Percentiles rank a stretch among this genome's conserved stretches.
These are phyloP conservation scores for Drosophila mettleri DNA, from an alignment of 2,888 invertebrate species.

Conservation along the genomic window DNA sequence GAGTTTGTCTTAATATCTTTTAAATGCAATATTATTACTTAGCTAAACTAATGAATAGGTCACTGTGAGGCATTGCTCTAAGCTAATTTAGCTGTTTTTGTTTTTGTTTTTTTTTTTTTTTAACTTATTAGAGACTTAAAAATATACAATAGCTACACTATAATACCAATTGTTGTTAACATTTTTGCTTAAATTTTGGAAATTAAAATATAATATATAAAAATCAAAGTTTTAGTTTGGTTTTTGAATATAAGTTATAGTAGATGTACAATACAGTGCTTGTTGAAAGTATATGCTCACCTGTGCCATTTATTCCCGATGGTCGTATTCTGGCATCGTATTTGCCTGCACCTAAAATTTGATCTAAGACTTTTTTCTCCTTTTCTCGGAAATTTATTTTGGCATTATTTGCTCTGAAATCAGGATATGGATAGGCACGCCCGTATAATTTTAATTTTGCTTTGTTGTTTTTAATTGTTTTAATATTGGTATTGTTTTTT, in stretches of 20 bases:
- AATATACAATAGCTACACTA: constrained; percentile 20
- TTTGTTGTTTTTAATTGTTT: constrained; percentile 18
- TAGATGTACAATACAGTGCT: constrained; percentile 1
- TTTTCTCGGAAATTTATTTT: constrained; percentile 96
- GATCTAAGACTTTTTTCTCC: constrained; percentile 97
- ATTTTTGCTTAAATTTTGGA: not conserved
- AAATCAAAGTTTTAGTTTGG: constrained; percentile 1
- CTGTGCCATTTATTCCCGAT: constrained; percentile 97
- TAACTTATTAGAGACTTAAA: constrained; percentile 52
- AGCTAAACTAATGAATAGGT: constrained; percentile 51
- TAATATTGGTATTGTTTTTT: constrained; percentile 8
- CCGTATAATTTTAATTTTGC: constrained; percentile 79
- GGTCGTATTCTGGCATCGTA: constrained; percentile 97
- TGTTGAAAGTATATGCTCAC: constrained; percentile 86
- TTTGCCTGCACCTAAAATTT: constrained; percentile 94
- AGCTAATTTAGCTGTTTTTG: constrained; percentile 27
- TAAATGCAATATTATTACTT: constrained; percentile 32
- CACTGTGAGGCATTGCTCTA: constrained; percentile 27
- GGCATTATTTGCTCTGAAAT: constrained; percentile 90
- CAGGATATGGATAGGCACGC: constrained; percentile 84
- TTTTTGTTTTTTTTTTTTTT: not conserved
- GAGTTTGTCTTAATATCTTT: constrained; percentile 33
- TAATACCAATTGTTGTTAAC: constrained; percentile 50
- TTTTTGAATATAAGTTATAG: constrained; percentile 21
- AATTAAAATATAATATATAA: not conserved